Base-by-base conservation (phyloP, 2,113 vertebrate species). In the Megaceryle maxima region DNA sequence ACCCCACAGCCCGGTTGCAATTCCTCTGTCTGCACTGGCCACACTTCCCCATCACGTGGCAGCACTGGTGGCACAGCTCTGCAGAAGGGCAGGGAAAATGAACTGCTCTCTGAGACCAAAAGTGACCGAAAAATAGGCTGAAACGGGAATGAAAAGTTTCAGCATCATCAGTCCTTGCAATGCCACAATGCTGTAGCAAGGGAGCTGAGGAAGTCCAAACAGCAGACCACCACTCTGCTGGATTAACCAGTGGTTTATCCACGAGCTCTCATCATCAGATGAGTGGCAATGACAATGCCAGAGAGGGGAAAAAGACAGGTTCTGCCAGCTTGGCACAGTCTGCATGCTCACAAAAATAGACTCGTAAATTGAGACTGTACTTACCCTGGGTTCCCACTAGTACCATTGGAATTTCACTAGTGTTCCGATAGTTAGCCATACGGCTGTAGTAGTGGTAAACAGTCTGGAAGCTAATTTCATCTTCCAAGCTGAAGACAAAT, bases 381-480 rank as follows among this genome's bases (percentile, higher is more conserved):
- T 97, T 85, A 99, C 99, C 99, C 98, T 99, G 99, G 4, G 99
- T 99, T 35, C 99, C 99, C 78, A 99, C 99, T 53, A 99, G 98
- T 3, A 99, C 99, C 95, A 99, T 98, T 1, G 99, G 99, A 64
- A 99, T 98, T 29, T 99, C 99, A 5, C 98, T 96, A 1, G 99
- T 98, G 98, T 98, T 99, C 77, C 99, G 98, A 93, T 98, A 99
- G 98, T 92, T 99, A 70, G 99, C 98, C 97, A 99, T 98, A 16
- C 99, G 99, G 96, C 98, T 99, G 98, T 99, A 99, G 98, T 99
- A 99, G 97, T 99, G 99, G 95, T 99, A 99, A 10, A 99, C 99
- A 0, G 99, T 99, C 98, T 99, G 99, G 98, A 99, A 99, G 91
- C 99, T 99, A 96, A 99, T 99, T 91, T 99, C 99, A 7, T 99